Base-by-base conservation (phyloP, 2,113 vertebrate species). In the Stomatorhinus ivindoensis region DNA sequence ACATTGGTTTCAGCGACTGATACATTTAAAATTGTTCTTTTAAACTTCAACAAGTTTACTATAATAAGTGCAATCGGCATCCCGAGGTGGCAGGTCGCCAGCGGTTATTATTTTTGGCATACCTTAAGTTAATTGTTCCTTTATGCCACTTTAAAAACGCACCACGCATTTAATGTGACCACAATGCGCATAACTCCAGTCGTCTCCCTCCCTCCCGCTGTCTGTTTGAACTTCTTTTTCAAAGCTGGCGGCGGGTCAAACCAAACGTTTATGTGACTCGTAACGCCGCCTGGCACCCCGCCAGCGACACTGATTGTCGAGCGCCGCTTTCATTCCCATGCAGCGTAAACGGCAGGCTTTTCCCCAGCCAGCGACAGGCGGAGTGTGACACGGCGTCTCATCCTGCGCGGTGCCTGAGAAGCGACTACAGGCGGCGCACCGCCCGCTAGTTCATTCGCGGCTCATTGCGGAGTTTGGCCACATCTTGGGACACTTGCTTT, bases 101-200 rank as follows among this genome's bases (percentile, higher is more conserved):
- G 6, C 55, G 86, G 80, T 50, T 82, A 84, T 69, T 48, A 46
- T 89, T 82, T 82, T 83, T 88, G 86, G 55, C 89, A 87, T 90
- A 91, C 90, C 83, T 92, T 90, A 91, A 69, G 88, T 65, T 92
- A 90, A 92, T 88, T 91, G 92, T 90, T 91, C 91, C 90, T 94
- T 91, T 92, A 88, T 92, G 92, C 21, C 51, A 87, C 83, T 39
- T 87, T 58, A 58, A 53, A 91, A 58, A 21, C 10, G 87, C 88
- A 89, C 27, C 31, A 42, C 46, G 48, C 86, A 47, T 90, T 80
- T 90, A 89, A 76, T 83, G 31, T 61, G 85, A 48, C 89, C 82
- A 69, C 80, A 86, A 88, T 42, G 88, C 86, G 76, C 89, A 89
- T 65, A 42, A 88, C 89, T 82, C 91, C 50, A 87, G 46, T 73